Conservation (phyloP, 2,113 vertebrate species). For the Microcebus ravelobensis region DNA sequence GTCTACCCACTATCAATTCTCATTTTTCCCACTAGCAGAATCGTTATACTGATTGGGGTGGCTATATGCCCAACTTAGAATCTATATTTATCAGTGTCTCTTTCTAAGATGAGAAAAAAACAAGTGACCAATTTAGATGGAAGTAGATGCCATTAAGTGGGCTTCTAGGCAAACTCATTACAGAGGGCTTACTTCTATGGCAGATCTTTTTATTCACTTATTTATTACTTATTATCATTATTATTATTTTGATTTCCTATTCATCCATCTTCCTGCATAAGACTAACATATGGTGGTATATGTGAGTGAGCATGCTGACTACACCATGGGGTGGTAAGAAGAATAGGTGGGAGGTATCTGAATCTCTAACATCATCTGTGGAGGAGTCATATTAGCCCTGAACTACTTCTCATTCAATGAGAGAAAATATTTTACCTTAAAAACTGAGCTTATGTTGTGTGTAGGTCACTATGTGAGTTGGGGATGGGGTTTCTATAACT, state of each 20-base stretch:
- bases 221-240: not conserved
- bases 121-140: not conserved
- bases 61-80: not conserved
- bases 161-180: not conserved
- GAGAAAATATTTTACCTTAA: not conserved
- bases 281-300: not conserved
- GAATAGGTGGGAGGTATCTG: not conserved
- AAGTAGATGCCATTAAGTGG: not conserved
- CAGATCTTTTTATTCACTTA: not conserved
- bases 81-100: not conserved
- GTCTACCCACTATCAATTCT: not conserved
- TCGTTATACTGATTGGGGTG: not conserved
- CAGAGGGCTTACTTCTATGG: not conserved
- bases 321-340: not conserved
- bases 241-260: not conserved
- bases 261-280: not conserved
- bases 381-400: not conserved
- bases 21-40: constrained; percentile 2
- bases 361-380: not conserved
- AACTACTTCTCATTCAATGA: not conserved
- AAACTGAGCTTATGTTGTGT: not conserved
- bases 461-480: not conserved
- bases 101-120: constrained; percentile 28
- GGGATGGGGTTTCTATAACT: not conserved
- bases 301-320: not conserved